Evolutionary conservation across 2,113 vertebrate genomes (phyloP).

Genomic region (Sceloporus undulatus): DNA sequence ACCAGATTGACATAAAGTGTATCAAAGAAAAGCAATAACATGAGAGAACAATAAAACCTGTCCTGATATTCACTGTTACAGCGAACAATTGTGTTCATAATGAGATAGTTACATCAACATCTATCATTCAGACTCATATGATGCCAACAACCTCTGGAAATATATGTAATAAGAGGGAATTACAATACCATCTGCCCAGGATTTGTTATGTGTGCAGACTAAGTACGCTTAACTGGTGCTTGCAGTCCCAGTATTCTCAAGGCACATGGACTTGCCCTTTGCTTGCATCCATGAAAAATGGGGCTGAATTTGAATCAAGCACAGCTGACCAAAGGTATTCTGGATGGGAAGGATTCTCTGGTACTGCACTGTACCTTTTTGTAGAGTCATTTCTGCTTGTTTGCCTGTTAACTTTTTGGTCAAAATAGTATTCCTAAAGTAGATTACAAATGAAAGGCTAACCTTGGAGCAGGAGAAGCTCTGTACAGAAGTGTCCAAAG

Average conservation of each 20-base stretch:
- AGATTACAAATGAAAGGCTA: not conserved
- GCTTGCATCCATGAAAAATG: too few relatives aligned
- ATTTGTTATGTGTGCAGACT: not conserved
- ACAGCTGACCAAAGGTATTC: not conserved
- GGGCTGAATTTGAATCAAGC: too few relatives aligned
- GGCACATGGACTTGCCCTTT: not conserved
- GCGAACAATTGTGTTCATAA: not conserved
- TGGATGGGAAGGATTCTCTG: not conserved
- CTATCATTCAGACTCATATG: not conserved
- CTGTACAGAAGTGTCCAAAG: not conserved
- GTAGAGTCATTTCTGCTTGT: not conserved
- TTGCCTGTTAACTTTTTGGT: too few relatives aligned
- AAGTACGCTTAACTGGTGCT: not conserved
- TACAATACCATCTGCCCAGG: not conserved
- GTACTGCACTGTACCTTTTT: not conserved
- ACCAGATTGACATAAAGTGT: not conserved
- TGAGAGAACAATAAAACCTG: not conserved
- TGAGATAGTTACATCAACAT: not conserved
- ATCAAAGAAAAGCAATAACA: not conserved
- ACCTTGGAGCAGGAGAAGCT: not conserved
- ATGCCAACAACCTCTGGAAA: not conserved
- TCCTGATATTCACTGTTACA: not conserved
- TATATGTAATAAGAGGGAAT: too few relatives aligned
- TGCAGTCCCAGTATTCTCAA: not conserved
- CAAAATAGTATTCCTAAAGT: not conserved